Conservation (phyloP, 2,888 invertebrate genomes). For the Girardia tigrina region DNA sequence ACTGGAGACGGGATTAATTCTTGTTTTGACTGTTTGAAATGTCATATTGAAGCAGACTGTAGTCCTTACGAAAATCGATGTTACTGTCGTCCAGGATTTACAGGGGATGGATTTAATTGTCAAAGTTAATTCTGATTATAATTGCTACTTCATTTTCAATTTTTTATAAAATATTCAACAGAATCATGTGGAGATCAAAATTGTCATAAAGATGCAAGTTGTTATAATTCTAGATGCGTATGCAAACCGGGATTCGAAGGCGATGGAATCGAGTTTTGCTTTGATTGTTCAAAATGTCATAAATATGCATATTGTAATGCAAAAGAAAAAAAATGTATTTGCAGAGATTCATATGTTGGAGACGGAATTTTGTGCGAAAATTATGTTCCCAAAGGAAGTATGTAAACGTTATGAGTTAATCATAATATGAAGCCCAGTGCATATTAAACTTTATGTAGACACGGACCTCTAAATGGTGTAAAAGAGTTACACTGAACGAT, state of each 20-base stretch:
- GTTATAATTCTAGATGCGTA: background rate
- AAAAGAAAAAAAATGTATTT: background rate
- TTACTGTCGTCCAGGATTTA: constrained; percentile 1
- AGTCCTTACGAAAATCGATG: background rate
- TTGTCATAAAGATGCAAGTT: background rate
- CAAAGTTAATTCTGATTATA: background rate
- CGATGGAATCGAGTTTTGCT: background rate
- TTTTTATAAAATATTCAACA: background rate
- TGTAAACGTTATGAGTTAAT: too few relatives aligned
- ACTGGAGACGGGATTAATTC: constrained; percentile 1
- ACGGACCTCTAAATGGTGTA: too few relatives aligned
- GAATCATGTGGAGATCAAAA: background rate
- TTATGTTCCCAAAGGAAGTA: background rate
- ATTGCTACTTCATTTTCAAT: background rate
- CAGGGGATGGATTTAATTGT: background rate
- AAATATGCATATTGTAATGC: background rate
- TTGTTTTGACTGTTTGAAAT: background rate
- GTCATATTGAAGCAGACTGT: background rate
- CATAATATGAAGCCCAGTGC: too few relatives aligned
- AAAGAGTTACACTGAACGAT: too few relatives aligned
- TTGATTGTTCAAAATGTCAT: constrained; percentile 4
- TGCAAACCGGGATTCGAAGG: background rate
- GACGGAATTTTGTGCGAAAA: background rate
- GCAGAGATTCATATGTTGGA: background rate
- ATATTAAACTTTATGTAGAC: too few relatives aligned